Percentiles rank a stretch among this genome's conserved stretches.
Evolutionary conservation across 2,113 vertebrate species (phyloP).

Genomic region (Nannospalax galili): DNA sequence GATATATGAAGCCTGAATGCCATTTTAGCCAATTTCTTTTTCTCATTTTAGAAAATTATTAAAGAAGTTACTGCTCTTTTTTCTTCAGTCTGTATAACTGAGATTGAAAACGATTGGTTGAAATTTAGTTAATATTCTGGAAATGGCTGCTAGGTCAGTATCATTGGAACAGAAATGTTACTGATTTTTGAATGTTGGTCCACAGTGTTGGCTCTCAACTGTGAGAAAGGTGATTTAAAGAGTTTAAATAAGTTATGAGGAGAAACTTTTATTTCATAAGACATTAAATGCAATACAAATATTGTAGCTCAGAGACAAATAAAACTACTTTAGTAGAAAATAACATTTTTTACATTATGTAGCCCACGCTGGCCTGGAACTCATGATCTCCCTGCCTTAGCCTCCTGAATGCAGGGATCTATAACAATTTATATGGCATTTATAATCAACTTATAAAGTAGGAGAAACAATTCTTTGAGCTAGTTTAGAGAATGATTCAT

Average conservation of each 20-base stretch:
- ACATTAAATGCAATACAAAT: conserved; percentile 33
- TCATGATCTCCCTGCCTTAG: neutral
- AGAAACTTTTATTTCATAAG: conserved; percentile 1
- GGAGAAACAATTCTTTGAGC: neutral
- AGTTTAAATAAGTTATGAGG: neutral
- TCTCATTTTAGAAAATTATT: neutral
- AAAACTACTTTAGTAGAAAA: neutral
- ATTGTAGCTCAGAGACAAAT: neutral
- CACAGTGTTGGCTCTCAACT: conserved; percentile 5
- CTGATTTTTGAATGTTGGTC: conserved; percentile 33
- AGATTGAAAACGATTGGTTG: neutral
- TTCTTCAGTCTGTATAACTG: neutral
- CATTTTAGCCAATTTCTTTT: neutral
- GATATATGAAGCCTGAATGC: neutral
- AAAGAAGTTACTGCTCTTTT: neutral
- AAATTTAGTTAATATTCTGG: conserved; percentile 13
- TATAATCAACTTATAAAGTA: neutral
- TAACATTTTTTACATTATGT: neutral
- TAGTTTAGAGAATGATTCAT: conserved; percentile 12
- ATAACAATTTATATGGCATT: neutral
- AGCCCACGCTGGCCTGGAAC: neutral
- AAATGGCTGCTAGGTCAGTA: neutral
- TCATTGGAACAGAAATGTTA: neutral
- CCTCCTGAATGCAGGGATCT: neutral
- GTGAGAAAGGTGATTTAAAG: neutral